A percentile compares a stretch with the other conserved stretches of the same genome.
These are phyloP conservation scores for Cephalopterus ornatus DNA, from an alignment of 2,113 vertebrate species.

Conservation along the genomic window DNA sequence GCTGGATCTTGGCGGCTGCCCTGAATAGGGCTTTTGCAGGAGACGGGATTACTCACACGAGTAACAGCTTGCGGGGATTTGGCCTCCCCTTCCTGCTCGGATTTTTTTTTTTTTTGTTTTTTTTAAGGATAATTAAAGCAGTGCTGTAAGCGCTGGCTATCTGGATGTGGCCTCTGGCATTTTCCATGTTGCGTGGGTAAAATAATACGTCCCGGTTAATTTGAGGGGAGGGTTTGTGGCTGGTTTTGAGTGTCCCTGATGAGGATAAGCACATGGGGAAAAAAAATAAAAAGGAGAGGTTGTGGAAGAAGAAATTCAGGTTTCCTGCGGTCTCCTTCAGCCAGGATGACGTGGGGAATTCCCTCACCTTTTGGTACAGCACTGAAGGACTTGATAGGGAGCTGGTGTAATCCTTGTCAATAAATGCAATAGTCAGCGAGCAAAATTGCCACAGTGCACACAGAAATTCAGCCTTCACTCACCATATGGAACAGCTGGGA, in stretches of 20 bases:
- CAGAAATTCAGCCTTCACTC: slow-evolving; percentile 44
- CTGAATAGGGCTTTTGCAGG: slow-evolving; percentile 39
- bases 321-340: background rate
- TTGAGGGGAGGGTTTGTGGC: background rate
- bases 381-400: background rate
- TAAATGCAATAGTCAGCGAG: background rate
- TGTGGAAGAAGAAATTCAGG: background rate
- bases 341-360: slow-evolving; percentile 13
- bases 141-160: background rate
- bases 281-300: background rate
- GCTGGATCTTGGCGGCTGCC: slow-evolving; percentile 34
- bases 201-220: background rate
- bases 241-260: background rate
- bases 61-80: slow-evolving; percentile 35
- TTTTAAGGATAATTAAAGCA: background rate
- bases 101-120: background rate
- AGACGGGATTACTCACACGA: slow-evolving; percentile 35
- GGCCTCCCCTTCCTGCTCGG: background rate
- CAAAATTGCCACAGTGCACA: slow-evolving; percentile 1
- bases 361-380: slow-evolving; percentile 16
- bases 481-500: slow-evolving; percentile 59
- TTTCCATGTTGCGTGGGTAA: background rate
- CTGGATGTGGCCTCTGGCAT: background rate
- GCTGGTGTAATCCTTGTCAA: slow-evolving; percentile 11
- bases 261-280: background rate